Conservation (phyloP, 2,113 vertebrate species). For the Thalassarche chlororhynchos region DNA sequence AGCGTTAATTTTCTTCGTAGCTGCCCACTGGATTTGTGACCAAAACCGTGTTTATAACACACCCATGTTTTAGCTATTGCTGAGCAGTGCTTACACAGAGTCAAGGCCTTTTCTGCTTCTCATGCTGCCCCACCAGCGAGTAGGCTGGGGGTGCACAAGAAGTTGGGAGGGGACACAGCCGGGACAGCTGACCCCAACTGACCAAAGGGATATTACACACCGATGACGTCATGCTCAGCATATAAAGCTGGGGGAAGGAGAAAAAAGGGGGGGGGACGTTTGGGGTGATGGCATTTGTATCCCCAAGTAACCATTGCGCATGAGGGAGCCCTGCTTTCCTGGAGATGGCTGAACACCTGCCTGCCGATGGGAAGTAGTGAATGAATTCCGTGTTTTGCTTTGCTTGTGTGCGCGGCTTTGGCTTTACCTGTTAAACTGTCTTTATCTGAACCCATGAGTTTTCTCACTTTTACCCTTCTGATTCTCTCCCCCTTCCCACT, state of each 20-base stretch:
- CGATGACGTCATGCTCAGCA: neutral
- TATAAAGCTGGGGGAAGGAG: neutral
- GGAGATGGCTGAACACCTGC: neutral
- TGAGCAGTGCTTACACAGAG: neutral
- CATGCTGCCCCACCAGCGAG: fast-evolving
- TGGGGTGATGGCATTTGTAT: fast-evolving
- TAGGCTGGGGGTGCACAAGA: neutral
- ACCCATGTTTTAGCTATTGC: neutral
- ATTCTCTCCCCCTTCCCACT: neutral
- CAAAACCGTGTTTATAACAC: neutral
- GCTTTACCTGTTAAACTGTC: neutral
- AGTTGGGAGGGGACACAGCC: neutral
- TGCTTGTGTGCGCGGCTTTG: neutral
- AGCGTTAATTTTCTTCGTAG: neutral
- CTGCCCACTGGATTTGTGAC: neutral
- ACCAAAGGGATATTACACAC: neutral
- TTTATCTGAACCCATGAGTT: neutral
- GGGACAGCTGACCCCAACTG: neutral
- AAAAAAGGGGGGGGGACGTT: fast-evolving
- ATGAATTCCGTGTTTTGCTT: neutral
- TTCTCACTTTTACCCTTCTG: neutral
- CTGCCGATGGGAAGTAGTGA: fast-evolving
- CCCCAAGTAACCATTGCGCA: fast-evolving
- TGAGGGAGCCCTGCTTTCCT: neutral
- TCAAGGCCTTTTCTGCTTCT: neutral